Conservation (phyloP, 2,888 invertebrate genomes). For the Drosophila mercatorum region DNA sequence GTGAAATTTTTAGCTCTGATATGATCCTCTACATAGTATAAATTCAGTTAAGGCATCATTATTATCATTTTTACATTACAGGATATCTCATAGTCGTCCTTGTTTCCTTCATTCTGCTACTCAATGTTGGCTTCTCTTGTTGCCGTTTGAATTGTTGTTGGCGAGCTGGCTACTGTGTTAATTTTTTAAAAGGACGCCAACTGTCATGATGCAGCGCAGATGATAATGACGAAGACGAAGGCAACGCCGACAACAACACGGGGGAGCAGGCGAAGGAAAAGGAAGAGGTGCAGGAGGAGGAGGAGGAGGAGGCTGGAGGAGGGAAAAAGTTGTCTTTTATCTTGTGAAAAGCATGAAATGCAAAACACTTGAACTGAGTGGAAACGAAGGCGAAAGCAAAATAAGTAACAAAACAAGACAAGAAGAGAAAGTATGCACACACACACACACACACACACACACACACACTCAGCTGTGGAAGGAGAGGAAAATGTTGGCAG, state of each 20-base stretch:
- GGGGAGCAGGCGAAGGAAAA: background rate
- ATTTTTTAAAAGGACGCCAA: slow-evolving; percentile 73
- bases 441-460: slow-evolving; percentile 18
- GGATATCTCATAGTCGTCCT: background rate
- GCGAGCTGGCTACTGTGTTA: slow-evolving; percentile 60
- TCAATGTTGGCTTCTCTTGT: slow-evolving; percentile 45
- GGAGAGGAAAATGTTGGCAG: slow-evolving; percentile 42
- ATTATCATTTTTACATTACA: background rate
- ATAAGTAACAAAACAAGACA: slow-evolving; percentile 55
- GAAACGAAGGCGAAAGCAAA: slow-evolving; percentile 71
- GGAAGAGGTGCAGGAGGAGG: slow-evolving; percentile 2
- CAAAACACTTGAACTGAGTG: slow-evolving; percentile 78
- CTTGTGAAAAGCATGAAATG: slow-evolving; percentile 66
- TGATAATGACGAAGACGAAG: slow-evolving; percentile 71
- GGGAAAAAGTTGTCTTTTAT: slow-evolving; percentile 51
- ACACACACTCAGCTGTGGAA: slow-evolving; percentile 16
- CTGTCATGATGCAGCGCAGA: slow-evolving; percentile 63
- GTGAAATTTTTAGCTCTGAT: background rate
- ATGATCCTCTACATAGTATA: background rate
- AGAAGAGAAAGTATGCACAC: slow-evolving; percentile 22
- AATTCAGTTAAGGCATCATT: too few relatives aligned
- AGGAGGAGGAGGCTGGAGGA: slow-evolving; percentile 3
- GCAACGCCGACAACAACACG: slow-evolving; percentile 25
- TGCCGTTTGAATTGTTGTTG: slow-evolving; percentile 31
- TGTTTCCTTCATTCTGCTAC: background rate